Base-by-base conservation (phyloP, 53 echinoderm and acorn worm genomes). In the Stichopus horrens region DNA sequence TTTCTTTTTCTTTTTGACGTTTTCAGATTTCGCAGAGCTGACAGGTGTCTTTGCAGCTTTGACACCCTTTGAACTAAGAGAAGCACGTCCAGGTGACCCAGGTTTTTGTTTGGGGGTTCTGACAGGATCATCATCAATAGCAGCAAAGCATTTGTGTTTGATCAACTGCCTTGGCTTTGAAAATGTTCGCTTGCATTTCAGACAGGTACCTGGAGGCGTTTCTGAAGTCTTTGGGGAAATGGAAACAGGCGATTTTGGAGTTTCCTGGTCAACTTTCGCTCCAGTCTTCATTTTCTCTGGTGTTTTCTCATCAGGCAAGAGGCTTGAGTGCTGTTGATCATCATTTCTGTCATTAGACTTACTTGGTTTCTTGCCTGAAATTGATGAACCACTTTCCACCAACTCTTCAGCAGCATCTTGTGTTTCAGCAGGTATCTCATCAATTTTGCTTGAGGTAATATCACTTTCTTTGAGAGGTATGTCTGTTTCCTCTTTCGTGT, bases 111-210 rank as follows among this genome's bases (percentile, higher is more conserved):
- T 81, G 2, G 81, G 81, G 9, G 21, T 57, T 5, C 6, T 14
- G 0, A 19, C 20, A 52, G 85, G 85, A 16, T 85, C 67, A 51
- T 85, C 85, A 66, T 85, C 85, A 52, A 66, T 52, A 14, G 53
- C 63, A 53, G 87, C 74, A 74, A 87, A 74, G 75, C 87, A 87
- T 37, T 87, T 87, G 57, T 87, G 87, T 20, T 87, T 87, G 10
- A 21, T 58, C 53, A 87, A 9, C 14, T 87, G 87, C 21, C 87
- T 54, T 7, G 87, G 55, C 75, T 73, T 74, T 52, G 74, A 54
- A 16, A 87, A 87, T 20, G 55, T 74, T 57, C 87, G 53, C 22
- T 87, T 87, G 55, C 87, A 87, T 75, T 53, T 75, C 20, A 8
- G 22, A 58, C 87, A 87, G 14, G 85, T 85, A 57, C 67, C 67